A percentile compares a stretch with the other conserved stretches of the same genome.
phyloP scores from a whole-genome alignment of 2,113 vertebrate species.

The Neopipo cinnamomea region DNA sequence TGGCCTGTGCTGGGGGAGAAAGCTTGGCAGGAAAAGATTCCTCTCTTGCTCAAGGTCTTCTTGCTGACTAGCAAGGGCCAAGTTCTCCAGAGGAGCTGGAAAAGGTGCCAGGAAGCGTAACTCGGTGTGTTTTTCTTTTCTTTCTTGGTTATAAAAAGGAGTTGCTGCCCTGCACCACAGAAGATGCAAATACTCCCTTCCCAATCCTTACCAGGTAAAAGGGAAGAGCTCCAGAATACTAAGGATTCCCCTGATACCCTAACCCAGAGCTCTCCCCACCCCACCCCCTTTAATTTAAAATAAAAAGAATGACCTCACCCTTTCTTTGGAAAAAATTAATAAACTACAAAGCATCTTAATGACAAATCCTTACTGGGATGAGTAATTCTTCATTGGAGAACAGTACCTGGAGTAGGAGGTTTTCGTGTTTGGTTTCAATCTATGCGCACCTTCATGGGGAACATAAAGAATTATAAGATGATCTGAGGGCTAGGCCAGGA shows the following conservation, averaged over 20 bases:
- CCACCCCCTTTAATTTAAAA: neutral
- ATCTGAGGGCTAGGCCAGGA: neutral
- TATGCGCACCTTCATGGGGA: neutral
- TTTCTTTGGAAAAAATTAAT: neutral
- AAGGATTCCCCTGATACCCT: neutral
- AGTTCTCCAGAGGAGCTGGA: neutral
- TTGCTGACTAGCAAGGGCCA: neutral
- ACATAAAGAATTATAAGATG: neutral
- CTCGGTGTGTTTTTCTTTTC: neutral
- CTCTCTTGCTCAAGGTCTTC: slow-evolving; percentile 22
- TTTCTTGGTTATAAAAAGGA: neutral
- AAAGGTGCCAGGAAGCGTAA: neutral
- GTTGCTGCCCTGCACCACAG: neutral
- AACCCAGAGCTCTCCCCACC: neutral
- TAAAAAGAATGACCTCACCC: neutral
- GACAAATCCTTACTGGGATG: neutral
- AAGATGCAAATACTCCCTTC: neutral
- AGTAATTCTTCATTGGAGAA: neutral
- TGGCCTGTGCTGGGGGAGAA: neutral
- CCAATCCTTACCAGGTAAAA: neutral
- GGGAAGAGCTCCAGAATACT: neutral
- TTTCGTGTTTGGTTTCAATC: neutral
- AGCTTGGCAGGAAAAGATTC: slow-evolving; percentile 21
- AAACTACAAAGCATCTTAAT: neutral
- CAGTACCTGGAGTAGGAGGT: neutral